Evolutionary conservation across 1,140 invertebrate genomes (phyloP).

Genomic region (Panulirus ornatus): DNA sequence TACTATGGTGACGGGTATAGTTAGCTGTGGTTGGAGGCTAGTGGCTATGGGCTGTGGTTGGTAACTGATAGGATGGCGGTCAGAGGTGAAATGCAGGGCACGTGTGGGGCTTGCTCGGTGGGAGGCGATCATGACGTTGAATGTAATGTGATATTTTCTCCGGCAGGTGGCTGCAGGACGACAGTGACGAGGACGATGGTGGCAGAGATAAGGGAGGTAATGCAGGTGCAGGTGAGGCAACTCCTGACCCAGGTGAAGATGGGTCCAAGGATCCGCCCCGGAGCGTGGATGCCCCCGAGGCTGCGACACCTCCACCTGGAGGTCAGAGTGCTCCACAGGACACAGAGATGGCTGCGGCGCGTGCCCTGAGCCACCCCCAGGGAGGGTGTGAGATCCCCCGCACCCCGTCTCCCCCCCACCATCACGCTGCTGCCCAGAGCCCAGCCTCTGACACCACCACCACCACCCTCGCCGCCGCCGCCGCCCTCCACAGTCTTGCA

Average conservation of each 20-base stretch:
- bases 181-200: slow-evolving; percentile 51
- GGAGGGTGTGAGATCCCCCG: slow-evolving; percentile 1
- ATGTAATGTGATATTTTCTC: slow-evolving; percentile 14
- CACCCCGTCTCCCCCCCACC: slow-evolving; percentile 4
- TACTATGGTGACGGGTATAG: not conserved
- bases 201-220: not conserved
- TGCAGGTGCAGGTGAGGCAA: not conserved
- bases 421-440: slow-evolving; percentile 46
- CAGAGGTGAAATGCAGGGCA: not conserved
- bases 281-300: slow-evolving; percentile 7
- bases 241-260: not conserved
- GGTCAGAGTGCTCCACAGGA: slow-evolving; percentile 55
- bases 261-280: not conserved
- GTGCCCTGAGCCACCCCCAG: slow-evolving; percentile 51
- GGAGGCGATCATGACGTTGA: too few species aligned
- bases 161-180: slow-evolving; percentile 44
- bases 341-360: slow-evolving; percentile 51
- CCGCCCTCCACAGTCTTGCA: slow-evolving; percentile 52
- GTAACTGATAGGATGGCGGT: not conserved
- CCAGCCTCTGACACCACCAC: not conserved
- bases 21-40: not conserved
- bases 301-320: not conserved
- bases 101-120: too few species aligned
- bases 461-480: not conserved
- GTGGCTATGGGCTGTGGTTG: not conserved